Base-by-base conservation (phyloP, 2,888 invertebrate species). In the Suillia variegata region DNA sequence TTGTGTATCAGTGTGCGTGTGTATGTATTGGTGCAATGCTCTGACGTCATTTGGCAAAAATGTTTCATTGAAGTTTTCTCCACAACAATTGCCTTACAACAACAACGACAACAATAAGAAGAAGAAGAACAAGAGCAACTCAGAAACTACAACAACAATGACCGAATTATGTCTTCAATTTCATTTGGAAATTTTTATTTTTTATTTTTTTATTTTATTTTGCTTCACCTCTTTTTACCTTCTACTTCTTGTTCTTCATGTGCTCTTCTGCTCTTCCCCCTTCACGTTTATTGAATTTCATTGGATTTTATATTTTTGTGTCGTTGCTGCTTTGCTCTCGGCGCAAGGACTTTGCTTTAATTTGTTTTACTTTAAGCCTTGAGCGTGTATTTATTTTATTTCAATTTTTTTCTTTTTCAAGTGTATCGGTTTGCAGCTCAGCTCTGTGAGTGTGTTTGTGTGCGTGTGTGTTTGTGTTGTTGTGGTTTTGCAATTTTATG, bases 21-120 rank as follows among this genome's bases (percentile, higher is more conserved):
- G 13, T 26, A 50, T 49, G 21, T 45, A 34, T 26, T 34, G 22
- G 34, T 21, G 45, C 13, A 3, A 4, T 54, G 54, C 15, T 21
- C 50, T 52, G 52, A 52, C 52, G 52, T 52, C 52, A 52, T 52
- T 52, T 34, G 18, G n/a, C 13, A 52, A 18, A 4, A 33, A n/a
- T 13, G 34, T 33, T 52, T 20, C 38, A 52, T 52, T 52, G 52
- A 52, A 52, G 52, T 34, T 33, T 34, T 52, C n/a, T 8, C 17
- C 31, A 26, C 15, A 22, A 17, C 20, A 45, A 24, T 26, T 26
- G n/a, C n/a, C n/a, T n/a, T n/a, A n/a, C n/a, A n/a, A n/a, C n/a
- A n/a, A n/a, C n/a, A n/a, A n/a, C n/a, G n/a, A n/a, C n/a, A n/a
- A n/a, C n/a, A n/a, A n/a, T n/a, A n/a, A n/a, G n/a, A n/a, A n/a